A percentile compares a stretch with the other conserved stretches of the same genome.
Evolutionary conservation across 1,140 invertebrate species (phyloP).

Genomic region (Bombus turneri): DNA sequence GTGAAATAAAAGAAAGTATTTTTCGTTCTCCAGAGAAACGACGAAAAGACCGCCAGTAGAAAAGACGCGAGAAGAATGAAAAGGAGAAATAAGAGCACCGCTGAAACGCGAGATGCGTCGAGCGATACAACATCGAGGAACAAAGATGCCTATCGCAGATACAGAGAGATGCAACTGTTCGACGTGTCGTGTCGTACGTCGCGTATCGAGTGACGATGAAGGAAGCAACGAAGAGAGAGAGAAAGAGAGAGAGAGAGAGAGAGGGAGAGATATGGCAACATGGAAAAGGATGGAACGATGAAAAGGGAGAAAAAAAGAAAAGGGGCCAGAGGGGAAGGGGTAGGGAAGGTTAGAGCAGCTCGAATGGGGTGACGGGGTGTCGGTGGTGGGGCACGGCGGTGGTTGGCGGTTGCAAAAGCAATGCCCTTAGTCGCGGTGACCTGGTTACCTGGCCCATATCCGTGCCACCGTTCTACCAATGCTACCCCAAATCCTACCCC

Average conservation of each 20-base stretch:
- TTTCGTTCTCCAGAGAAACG: neutral
- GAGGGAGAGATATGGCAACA: neutral
- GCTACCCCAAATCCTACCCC: slow-evolving; percentile 57
- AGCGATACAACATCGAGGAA: slow-evolving; percentile 53
- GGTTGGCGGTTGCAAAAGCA: slow-evolving; percentile 70
- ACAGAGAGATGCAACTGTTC: slow-evolving; percentile 52
- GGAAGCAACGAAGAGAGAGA: neutral
- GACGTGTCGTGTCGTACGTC: slow-evolving; percentile 28
- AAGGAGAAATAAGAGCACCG: neutral
- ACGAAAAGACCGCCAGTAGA: neutral
- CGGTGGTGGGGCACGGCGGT: slow-evolving; percentile 8
- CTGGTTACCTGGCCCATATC: slow-evolving; percentile 74
- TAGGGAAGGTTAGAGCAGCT: slow-evolving; percentile 29
- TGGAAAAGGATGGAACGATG: too few species aligned
- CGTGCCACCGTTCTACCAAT: slow-evolving; percentile 16
- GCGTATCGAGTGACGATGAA: slow-evolving; percentile 52
- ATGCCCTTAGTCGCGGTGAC: slow-evolving; percentile 73
- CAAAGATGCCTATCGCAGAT: slow-evolving; percentile 65
- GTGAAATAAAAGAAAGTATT: slow-evolving; percentile 9
- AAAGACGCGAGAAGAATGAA: neutral
- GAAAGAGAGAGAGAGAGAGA: neutral
- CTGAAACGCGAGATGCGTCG: slow-evolving; percentile 17
- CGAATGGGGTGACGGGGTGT: slow-evolving; percentile 29
- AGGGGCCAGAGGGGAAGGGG: neutral
- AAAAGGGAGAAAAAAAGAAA: neutral